A percentile compares a stretch with the other conserved stretches of the same genome.
Evolutionary conservation across 2,888 invertebrate species (phyloP).

Genomic region (Leucoma salicis): DNA sequence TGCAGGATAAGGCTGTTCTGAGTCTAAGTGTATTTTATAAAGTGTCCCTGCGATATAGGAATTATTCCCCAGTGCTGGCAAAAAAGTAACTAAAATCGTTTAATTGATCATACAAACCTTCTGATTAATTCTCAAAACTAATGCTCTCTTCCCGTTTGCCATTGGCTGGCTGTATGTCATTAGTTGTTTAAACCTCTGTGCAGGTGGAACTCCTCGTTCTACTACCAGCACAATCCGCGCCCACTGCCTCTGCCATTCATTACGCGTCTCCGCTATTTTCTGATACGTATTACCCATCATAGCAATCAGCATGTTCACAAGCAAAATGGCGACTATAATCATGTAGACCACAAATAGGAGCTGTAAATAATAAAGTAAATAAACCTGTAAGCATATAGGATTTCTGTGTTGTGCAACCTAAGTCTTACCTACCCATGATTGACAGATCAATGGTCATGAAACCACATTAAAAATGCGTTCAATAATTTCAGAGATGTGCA

Average conservation of each 20-base stretch:
- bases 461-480: too few species aligned
- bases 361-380: slow-evolving; percentile 72
- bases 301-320: slow-evolving; percentile 99
- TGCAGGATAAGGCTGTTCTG: too few species aligned
- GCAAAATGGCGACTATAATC: slow-evolving; percentile 96
- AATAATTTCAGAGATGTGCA: too few species aligned
- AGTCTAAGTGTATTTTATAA: too few species aligned
- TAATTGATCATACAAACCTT: slow-evolving; percentile 86
- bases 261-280: slow-evolving; percentile 97
- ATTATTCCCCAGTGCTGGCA: too few species aligned
- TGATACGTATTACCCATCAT: slow-evolving; percentile 99
- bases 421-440: too few species aligned
- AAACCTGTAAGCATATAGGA: too few species aligned
- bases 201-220: slow-evolving; percentile 97
- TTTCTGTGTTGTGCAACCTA: too few species aligned
- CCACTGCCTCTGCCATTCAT: slow-evolving; percentile 99
- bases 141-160: slow-evolving; percentile 92
- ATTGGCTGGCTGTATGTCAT: slow-evolving; percentile 97
- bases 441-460: too few species aligned
- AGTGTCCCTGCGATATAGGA: too few species aligned
- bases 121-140: slow-evolving; percentile 94
- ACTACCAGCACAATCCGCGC: slow-evolving; percentile 98
- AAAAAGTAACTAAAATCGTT: too few species aligned
- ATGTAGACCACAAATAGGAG: slow-evolving; percentile 97
- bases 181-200: slow-evolving; percentile 91